phyloP scores from a whole-genome alignment of 1,140 invertebrate species.

The Drosophila equinoxialis region DNA sequence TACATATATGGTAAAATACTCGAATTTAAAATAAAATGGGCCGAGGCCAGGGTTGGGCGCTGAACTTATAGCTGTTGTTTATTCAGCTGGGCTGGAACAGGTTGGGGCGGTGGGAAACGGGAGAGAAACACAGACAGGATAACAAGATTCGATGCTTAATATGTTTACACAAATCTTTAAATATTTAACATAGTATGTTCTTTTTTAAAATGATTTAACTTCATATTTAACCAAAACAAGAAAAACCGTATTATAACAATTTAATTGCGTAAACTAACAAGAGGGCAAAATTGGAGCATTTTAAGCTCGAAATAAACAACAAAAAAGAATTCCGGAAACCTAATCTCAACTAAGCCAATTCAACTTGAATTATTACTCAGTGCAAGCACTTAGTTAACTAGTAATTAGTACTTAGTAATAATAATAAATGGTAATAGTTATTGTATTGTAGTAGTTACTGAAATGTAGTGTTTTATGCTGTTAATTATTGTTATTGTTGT shows the following conservation, averaged over 20 bases:
- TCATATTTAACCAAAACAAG: slow-evolving; percentile 37
- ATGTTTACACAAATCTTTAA: slow-evolving; percentile 53
- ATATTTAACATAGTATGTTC: slow-evolving; percentile 33
- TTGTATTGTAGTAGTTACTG: slow-evolving; percentile 16
- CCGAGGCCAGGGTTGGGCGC: neutral
- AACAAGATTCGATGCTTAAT: slow-evolving; percentile 52
- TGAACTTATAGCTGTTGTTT: neutral
- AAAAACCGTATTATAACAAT: slow-evolving; percentile 26
- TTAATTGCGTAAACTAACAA: slow-evolving; percentile 37
- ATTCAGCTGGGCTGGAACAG: slow-evolving; percentile 50
- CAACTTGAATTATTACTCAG: slow-evolving; percentile 62
- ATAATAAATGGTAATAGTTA: slow-evolving; percentile 49
- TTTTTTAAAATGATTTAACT: slow-evolving; percentile 27
- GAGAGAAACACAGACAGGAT: slow-evolving; percentile 50
- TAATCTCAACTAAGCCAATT: slow-evolving; percentile 59
- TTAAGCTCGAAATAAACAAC: slow-evolving; percentile 22
- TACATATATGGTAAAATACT: slow-evolving; percentile 49
- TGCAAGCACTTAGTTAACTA: slow-evolving; percentile 63
- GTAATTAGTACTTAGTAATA: slow-evolving; percentile 50
- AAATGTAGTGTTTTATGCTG: slow-evolving; percentile 56
- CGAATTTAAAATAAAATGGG: slow-evolving; percentile 49
- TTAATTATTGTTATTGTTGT: slow-evolving; percentile 76
- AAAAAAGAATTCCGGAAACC: slow-evolving; percentile 18
- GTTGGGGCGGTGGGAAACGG: slow-evolving; percentile 25
- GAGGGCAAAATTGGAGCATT: slow-evolving; percentile 52